These are phyloP conservation scores for Propithecus perrieri DNA, from an alignment of 2,797 vertebrate genomes.

Conservation along the genomic window DNA sequence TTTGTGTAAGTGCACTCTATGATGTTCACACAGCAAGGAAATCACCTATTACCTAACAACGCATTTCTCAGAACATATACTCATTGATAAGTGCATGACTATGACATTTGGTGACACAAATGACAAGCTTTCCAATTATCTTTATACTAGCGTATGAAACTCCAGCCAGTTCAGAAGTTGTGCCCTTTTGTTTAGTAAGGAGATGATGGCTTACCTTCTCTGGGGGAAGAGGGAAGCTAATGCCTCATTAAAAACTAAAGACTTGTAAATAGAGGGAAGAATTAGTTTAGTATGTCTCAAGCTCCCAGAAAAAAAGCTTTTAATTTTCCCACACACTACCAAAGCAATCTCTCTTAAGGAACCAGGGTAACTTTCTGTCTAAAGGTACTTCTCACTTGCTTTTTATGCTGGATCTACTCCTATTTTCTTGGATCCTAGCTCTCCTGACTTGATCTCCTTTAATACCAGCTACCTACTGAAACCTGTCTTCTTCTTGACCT, in stretches of 20 bases:
- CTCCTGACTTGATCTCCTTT: neutral
- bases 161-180: neutral
- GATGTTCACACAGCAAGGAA: neutral
- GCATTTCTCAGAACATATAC: neutral
- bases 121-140: neutral
- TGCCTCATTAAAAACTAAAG: neutral
- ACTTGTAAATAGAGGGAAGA: neutral
- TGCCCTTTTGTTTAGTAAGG: neutral
- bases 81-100: neutral
- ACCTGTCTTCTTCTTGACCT: neutral
- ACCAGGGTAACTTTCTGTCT: neutral
- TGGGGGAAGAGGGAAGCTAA: neutral
- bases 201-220: neutral
- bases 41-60: neutral
- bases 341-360: neutral
- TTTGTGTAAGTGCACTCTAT: neutral
- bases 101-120: neutral
- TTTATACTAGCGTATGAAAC: neutral
- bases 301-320: neutral
- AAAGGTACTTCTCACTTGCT: neutral
- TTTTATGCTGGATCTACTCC: neutral
- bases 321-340: neutral
- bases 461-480: neutral
- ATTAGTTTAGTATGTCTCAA: neutral
- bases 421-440: neutral